Evolutionary conservation across 2,888 invertebrate genomes (phyloP).

Genomic region (Ectropis crepuscularia): DNA sequence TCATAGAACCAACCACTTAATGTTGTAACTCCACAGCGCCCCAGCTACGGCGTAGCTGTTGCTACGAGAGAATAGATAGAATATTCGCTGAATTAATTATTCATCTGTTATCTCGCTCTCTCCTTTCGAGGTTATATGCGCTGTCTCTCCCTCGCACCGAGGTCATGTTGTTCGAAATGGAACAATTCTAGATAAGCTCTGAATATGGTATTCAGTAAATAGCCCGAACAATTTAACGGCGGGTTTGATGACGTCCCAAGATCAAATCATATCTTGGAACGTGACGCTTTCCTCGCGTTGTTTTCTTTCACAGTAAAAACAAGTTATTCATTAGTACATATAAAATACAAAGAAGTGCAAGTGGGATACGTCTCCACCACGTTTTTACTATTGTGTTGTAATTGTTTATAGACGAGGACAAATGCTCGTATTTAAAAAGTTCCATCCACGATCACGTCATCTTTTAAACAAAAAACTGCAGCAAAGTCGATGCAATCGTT

Average conservation of each 20-base stretch:
- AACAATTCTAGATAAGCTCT: slow-evolving; percentile 2
- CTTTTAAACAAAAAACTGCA: too few species aligned
- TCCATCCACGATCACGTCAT: too few species aligned
- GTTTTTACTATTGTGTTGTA: too few species aligned
- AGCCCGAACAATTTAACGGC: not conserved
- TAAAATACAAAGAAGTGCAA: too few species aligned
- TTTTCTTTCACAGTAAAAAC: too few species aligned
- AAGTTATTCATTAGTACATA: too few species aligned
- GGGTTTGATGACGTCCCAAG: too few species aligned
- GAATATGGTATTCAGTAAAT: slow-evolving; percentile 10
- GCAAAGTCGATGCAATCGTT: too few species aligned
- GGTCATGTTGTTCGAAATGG: slow-evolving; percentile 13
- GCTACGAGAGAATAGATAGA: slow-evolving; percentile 27
- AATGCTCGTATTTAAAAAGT: too few species aligned
- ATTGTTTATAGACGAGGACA: too few species aligned
- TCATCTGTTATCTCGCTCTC: slow-evolving; percentile 14
- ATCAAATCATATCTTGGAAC: not conserved
- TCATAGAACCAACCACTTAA: not conserved
- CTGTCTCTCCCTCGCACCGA: not conserved
- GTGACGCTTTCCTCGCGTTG: too few species aligned
- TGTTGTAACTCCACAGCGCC: slow-evolving; percentile 18
- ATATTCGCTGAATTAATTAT: slow-evolving; percentile 16
- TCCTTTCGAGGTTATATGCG: not conserved
- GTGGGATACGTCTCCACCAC: too few species aligned
- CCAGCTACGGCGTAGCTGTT: slow-evolving; percentile 25